Percentiles rank a stretch among this genome's conserved stretches.
phyloP scores from a whole-genome alignment of 2,113 vertebrate species.

The Hippolais icterina region DNA sequence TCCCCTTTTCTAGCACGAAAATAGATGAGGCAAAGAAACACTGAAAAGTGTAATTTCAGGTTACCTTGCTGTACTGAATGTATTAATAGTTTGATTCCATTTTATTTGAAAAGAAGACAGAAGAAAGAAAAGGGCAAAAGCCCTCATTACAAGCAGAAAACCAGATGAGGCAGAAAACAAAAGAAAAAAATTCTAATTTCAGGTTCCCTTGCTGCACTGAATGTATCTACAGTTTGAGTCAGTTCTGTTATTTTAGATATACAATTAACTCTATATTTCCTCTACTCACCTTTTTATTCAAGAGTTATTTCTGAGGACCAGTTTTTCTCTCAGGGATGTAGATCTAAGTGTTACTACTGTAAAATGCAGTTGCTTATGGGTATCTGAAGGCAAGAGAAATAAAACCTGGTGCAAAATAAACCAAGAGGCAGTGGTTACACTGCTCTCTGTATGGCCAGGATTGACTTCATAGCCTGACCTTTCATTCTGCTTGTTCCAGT shows the following conservation, averaged over 20 bases:
- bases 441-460: background rate
- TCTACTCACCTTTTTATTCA: background rate
- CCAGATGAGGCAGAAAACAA: background rate
- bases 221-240: background rate
- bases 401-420: background rate
- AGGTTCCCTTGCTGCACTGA: background rate
- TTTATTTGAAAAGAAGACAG: background rate
- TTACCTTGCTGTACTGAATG: background rate
- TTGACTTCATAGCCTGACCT: background rate
- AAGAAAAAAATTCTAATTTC: background rate
- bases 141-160: background rate
- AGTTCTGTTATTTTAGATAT: background rate
- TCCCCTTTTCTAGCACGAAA: background rate
- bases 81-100: background rate
- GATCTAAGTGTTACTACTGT: background rate
- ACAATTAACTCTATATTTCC: background rate
- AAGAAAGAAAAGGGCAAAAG: background rate
- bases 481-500: background rate
- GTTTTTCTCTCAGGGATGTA: background rate
- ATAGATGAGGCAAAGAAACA: background rate
- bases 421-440: background rate
- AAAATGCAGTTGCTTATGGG: background rate
- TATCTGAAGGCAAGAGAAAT: background rate
- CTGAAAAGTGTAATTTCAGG: background rate
- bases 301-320: background rate